Conservation (phyloP, 1,140 invertebrate species). For the Caenorhabditis remanei region DNA sequence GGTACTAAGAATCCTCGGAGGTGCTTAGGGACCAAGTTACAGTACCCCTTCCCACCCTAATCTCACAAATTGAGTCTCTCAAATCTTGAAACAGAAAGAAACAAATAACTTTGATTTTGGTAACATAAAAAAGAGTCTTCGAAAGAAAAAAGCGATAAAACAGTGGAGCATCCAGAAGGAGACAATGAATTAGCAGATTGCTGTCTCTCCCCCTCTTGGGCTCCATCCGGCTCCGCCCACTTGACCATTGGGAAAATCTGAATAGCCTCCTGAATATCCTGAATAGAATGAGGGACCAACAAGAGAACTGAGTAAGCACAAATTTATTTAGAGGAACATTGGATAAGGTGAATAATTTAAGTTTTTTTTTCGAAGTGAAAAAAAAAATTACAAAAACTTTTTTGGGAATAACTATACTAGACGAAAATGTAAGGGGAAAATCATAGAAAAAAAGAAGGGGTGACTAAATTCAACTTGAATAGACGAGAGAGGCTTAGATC, state of each 20-base stretch:
- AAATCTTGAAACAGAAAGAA: neutral
- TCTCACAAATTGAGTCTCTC: neutral
- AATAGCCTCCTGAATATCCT: neutral
- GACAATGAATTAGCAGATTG: conserved; percentile 56
- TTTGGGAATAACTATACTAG: no score
- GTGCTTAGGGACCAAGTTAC: neutral
- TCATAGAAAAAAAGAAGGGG: no score
- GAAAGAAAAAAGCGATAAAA: neutral
- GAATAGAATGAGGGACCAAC: no score
- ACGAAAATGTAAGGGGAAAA: no score
- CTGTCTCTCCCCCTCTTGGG: neutral
- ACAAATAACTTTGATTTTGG: neutral
- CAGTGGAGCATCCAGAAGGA: neutral
- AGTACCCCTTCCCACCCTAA: neutral
- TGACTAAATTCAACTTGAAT: no score
- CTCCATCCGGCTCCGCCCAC: neutral
- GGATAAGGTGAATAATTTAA: conserved; percentile 9
- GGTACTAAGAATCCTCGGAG: no score
- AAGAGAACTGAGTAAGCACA: neutral
- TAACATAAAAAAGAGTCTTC: no score
- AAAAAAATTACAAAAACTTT: neutral
- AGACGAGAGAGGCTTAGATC: no score
- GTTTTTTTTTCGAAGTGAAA: no score
- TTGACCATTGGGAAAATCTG: neutral
- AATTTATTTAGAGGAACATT: neutral